phyloP scores from a whole-genome alignment of 2,888 invertebrate species.

The Leptinotarsa rubiginosa region DNA sequence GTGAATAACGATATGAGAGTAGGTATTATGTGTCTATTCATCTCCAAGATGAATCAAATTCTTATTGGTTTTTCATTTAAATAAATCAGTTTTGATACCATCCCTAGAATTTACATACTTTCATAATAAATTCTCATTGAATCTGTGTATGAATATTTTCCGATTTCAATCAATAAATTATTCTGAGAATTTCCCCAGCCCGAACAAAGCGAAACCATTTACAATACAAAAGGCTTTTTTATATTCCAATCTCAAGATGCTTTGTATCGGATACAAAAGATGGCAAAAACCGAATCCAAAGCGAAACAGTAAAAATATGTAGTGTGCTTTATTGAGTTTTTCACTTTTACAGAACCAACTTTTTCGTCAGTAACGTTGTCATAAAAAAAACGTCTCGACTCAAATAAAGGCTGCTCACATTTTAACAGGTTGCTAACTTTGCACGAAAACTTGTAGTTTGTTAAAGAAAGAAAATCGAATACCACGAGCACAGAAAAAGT shows the following conservation, averaged over 20 bases:
- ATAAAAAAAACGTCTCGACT: slow-evolving; percentile 34
- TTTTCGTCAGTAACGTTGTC: slow-evolving; percentile 30
- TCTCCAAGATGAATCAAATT: no score
- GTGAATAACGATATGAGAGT: no score
- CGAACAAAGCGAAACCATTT: slow-evolving; percentile 3
- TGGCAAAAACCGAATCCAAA: slow-evolving; percentile 17
- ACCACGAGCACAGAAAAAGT: slow-evolving; percentile 19
- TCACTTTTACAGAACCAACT: slow-evolving; percentile 18
- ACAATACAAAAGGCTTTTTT: background rate
- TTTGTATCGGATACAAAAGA: slow-evolving; percentile 17
- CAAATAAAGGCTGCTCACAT: slow-evolving; percentile 35
- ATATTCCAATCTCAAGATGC: slow-evolving; percentile 22
- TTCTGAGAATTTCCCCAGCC: background rate
- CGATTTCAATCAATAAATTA: background rate
- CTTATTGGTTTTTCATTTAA: no score
- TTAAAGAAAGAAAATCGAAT: slow-evolving; percentile 29
- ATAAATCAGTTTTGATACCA: no score
- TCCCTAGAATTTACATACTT: no score
- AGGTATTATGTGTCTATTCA: no score
- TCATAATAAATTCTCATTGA: no score
- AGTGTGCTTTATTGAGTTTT: slow-evolving; percentile 26
- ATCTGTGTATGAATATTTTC: background rate
- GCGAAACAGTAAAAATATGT: slow-evolving; percentile 5
- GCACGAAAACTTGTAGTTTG: slow-evolving; percentile 27
- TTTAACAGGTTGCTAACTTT: slow-evolving; percentile 45